phyloP scores from a whole-genome alignment of 2,888 invertebrate genomes.

The Punctoribates punctum region DNA sequence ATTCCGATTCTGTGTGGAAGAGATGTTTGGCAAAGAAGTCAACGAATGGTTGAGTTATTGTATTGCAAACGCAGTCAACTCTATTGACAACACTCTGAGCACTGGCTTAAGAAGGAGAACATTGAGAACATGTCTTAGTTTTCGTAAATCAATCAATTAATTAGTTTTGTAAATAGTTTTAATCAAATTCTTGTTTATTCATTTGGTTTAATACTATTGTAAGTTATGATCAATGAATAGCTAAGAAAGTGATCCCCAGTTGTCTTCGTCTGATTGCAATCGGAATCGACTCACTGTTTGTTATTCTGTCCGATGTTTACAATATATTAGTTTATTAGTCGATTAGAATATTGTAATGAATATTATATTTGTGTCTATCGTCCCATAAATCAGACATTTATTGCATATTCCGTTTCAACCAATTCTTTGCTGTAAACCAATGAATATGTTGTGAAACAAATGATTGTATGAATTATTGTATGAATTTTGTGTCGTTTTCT shows the following conservation, averaged over 20 bases:
- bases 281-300: background rate
- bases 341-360: too few relatives aligned
- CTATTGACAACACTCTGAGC: background rate
- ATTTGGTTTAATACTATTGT: slow-evolving; percentile 3
- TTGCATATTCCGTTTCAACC: too few relatives aligned
- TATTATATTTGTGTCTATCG: too few relatives aligned
- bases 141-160: background rate
- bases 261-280: background rate
- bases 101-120: background rate
- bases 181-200: background rate
- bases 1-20: background rate
- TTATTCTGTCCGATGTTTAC: background rate
- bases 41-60: background rate
- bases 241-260: too few relatives aligned
- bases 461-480: too few relatives aligned
- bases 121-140: background rate
- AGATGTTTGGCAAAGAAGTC: background rate
- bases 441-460: too few relatives aligned
- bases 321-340: background rate
- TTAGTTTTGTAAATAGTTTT: slow-evolving; percentile 14
- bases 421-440: too few relatives aligned
- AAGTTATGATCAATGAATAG: too few relatives aligned
- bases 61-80: slow-evolving; percentile 6
- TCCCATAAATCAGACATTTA: too few relatives aligned
- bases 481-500: too few relatives aligned